Base-by-base conservation (phyloP, 1,140 invertebrate genomes). In the Agrilus planipennis region DNA sequence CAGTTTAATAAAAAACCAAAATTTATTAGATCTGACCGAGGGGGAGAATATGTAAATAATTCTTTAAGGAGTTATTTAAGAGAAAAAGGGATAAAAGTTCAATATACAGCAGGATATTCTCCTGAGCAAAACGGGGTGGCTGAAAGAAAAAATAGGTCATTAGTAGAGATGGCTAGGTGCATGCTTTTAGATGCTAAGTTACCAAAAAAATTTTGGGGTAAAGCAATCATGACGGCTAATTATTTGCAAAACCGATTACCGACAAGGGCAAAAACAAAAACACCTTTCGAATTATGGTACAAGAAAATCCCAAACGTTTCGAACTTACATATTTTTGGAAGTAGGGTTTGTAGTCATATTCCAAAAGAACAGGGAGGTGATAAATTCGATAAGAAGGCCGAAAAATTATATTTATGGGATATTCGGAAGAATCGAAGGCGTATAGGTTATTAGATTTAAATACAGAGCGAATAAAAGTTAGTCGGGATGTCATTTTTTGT, bases 1-100 rank as follows among this genome's bases (percentile, higher is more conserved):
- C 60, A 2, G 50, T 55, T 27, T 46, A 53, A 22, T 27, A 12
- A 7, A 12, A 27, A 27, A 27, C 23, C 23, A 27, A 27, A 27
- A 27, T 27, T 7, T 27, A 27, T 27, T 27, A 7, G 23, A 9
- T 27, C 23, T 7, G 23, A 27, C 23, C 7, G 12, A 9, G 23
- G 23, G 7, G 23, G 23, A 7, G 23, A 27, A 27, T 27, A 27
- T 12, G 12, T 27, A 9, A 12, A 12, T 12, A 27, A 27, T 27
- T 7, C 23, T 7, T 27, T 27, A 9, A 27, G 7, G 12, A 9
- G 7, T 9, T 27, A 27, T 12, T 27, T 27, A 12, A 7, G 12
- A 27, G 7, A 12, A 27, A 12, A 27, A 27, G 23, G 23, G 7
- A 27, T 27, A 7, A 7, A 27, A 27, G 7, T 9, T 12, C 23